Conservation (phyloP, 2,888 invertebrate genomes). For the Nymphalis polychloros region DNA sequence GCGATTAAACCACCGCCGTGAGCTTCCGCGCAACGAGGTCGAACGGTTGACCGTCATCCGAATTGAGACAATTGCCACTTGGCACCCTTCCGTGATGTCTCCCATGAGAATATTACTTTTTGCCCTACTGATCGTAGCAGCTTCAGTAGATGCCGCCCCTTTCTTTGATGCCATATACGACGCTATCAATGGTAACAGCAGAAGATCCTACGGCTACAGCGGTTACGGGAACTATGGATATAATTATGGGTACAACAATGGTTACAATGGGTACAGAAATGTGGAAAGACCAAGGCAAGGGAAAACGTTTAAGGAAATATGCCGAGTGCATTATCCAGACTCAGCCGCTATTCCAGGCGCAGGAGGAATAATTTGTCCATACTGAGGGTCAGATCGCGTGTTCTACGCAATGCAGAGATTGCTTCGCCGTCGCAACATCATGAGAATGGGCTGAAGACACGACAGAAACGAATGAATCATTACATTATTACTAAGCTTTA, state of each 20-base stretch:
- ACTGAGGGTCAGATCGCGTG: conserved; percentile 81
- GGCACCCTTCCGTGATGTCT: conserved; percentile 73
- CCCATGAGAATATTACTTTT: conserved; percentile 50
- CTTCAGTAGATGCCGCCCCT: conserved; percentile 59
- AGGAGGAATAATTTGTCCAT: conserved; percentile 84
- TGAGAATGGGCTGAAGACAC: conserved; percentile 73
- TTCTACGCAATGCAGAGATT: conserved; percentile 79
- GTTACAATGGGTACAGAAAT: conserved; percentile 48
- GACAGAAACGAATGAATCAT: conserved; percentile 16
- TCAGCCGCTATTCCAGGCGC: conserved; percentile 77
- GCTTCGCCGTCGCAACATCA: conserved; percentile 75
- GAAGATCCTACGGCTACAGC: conserved; percentile 66
- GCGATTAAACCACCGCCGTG: conserved; percentile 70
- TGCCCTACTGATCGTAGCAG: conserved; percentile 51
- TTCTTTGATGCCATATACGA: conserved; percentile 78
- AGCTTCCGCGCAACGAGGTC: conserved; percentile 74
- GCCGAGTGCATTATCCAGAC: conserved; percentile 84
- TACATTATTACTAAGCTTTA: conserved; percentile 11
- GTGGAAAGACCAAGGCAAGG: conserved; percentile 60
- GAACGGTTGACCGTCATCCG: conserved; percentile 65
- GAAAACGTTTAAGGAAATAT: conserved; percentile 86
- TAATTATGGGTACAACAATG: conserved; percentile 50
- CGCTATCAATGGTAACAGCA: conserved; percentile 66
- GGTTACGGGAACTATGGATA: conserved; percentile 58
- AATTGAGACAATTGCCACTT: conserved; percentile 70